Evolutionary conservation across 2,113 vertebrate species (phyloP).

Genomic region (Isichthys henryi): DNA sequence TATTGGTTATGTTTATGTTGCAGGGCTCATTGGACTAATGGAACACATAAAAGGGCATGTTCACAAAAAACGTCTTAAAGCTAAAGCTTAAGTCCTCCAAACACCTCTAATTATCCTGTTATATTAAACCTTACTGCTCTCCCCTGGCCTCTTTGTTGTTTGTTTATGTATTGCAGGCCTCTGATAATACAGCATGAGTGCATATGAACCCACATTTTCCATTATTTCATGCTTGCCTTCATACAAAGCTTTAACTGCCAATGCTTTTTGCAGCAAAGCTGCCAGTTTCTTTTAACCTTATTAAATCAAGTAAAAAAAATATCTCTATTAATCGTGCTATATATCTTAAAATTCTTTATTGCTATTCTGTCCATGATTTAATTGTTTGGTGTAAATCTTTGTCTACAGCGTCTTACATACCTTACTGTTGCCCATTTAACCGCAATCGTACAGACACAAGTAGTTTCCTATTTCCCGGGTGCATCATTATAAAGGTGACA

Average conservation of each 20-base stretch:
- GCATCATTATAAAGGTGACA: background rate
- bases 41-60: background rate
- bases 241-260: background rate
- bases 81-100: background rate
- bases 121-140: background rate
- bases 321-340: background rate
- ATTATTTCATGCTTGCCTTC: background rate
- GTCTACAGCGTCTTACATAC: background rate
- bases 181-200: background rate
- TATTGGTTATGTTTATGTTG: background rate
- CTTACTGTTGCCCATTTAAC: background rate
- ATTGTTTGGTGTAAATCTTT: background rate
- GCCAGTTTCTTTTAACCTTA: background rate
- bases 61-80: background rate
- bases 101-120: background rate
- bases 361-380: background rate
- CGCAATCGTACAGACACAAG: background rate
- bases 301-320: background rate
- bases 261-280: background rate
- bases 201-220: background rate
- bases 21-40: background rate
- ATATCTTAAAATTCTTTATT: background rate
- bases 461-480: background rate
- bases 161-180: background rate
- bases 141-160: background rate